Conservation (phyloP, 2,113 vertebrate genomes). For the Cercopithecus mona region DNA sequence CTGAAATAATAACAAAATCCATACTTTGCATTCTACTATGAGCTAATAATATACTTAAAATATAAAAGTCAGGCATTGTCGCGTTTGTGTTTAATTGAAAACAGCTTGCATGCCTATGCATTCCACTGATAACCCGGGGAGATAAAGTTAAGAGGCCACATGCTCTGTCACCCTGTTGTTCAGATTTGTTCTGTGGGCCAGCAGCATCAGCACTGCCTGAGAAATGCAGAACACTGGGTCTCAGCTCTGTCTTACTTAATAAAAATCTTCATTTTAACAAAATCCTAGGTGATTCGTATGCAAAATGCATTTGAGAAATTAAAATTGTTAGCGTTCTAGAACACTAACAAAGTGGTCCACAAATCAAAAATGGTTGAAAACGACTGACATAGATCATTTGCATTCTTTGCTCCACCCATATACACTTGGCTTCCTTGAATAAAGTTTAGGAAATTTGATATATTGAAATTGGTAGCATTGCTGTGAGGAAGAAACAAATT, state of each 20-base stretch:
- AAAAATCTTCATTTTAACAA: background rate
- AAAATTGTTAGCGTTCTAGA: background rate
- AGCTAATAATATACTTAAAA: background rate
- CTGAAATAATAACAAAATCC: slow-evolving; percentile 1
- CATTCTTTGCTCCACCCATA: background rate
- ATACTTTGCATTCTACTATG: background rate
- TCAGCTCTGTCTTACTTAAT: background rate
- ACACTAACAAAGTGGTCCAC: background rate
- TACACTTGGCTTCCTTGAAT: background rate
- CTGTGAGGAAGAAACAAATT: slow-evolving; percentile 48
- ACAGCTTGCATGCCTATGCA: background rate
- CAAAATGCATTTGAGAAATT: background rate
- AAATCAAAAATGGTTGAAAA: background rate
- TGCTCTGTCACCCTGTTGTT: background rate
- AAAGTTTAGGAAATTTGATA: slow-evolving; percentile 56
- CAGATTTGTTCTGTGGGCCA: background rate
- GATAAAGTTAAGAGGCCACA: background rate
- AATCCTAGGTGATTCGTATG: background rate
- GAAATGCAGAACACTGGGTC: background rate
- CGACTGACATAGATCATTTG: background rate
- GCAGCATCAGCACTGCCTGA: background rate
- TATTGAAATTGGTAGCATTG: slow-evolving; percentile 25
- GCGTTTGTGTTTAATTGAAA: background rate
- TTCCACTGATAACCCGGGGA: background rate
- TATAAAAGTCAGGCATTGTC: background rate